phyloP scores from a whole-genome alignment of 2,113 vertebrate species.

The Taxidea taxus region DNA sequence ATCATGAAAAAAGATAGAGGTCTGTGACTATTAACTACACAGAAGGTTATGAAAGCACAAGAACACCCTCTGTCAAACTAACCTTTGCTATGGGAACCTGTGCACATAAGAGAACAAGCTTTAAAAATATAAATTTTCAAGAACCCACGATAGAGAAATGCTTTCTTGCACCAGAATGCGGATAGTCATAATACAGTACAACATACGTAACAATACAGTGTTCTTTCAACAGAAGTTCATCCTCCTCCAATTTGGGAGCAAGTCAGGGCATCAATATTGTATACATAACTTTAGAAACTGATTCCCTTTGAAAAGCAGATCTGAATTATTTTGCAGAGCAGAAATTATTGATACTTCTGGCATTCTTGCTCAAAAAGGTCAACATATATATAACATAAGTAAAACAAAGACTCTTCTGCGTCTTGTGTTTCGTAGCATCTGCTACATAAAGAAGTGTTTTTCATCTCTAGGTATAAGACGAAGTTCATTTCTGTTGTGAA shows the following conservation, averaged over 20 bases:
- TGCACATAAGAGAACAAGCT: neutral
- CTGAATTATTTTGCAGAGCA: constrained; percentile 47
- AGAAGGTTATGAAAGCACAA: neutral
- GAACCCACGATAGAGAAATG: neutral
- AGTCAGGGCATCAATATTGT: constrained; percentile 49
- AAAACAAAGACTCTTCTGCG: neutral
- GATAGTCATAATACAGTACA: neutral
- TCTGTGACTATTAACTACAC: neutral
- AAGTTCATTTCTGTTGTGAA: constrained; percentile 4
- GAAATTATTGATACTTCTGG: constrained; percentile 38
- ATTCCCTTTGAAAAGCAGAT: constrained; percentile 54
- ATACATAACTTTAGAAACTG: constrained; percentile 15
- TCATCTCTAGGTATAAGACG: neutral
- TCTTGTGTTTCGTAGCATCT: constrained; percentile 10
- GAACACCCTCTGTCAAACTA: neutral
- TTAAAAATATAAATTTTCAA: neutral
- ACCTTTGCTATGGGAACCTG: neutral
- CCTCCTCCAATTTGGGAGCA: constrained; percentile 39
- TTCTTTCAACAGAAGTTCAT: constrained; percentile 44
- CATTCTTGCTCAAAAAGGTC: constrained; percentile 31
- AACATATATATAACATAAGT: neutral
- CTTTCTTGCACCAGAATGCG: constrained; percentile 10
- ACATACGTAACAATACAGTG: neutral
- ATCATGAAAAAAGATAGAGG: neutral
- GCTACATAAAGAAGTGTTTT: neutral